Conservation (phyloP, 2,113 vertebrate species). For the Silurus glanis region DNA sequence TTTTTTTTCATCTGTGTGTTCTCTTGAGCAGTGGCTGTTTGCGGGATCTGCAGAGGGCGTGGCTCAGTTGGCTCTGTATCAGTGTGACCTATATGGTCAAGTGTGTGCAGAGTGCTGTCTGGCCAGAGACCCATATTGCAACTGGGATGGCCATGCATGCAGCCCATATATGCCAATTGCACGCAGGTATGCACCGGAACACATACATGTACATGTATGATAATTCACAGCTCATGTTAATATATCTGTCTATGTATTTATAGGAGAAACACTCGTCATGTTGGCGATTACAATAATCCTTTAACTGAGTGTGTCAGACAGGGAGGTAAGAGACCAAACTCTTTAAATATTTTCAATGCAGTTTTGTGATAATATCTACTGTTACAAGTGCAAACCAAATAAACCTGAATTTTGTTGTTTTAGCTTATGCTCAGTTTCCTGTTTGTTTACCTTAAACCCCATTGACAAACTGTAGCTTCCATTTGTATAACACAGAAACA, state of each 20-base stretch:
- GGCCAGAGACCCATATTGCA: conserved; percentile 79
- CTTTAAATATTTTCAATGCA: background rate
- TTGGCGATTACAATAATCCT: conserved; percentile 72
- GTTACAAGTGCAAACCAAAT: background rate
- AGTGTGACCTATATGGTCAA: conserved; percentile 80
- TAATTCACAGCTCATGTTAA: conserved; percentile 1
- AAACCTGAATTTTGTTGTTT: background rate
- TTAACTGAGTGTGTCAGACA: conserved; percentile 77
- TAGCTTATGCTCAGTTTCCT: background rate
- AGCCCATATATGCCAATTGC: conserved; percentile 75
- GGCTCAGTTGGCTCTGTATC: conserved; percentile 75
- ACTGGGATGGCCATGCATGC: conserved; percentile 80
- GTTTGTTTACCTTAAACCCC: background rate
- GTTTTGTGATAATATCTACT: background rate
- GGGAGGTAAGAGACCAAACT: conserved; percentile 70
- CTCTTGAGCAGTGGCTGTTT: conserved; percentile 74
- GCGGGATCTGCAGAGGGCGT: conserved; percentile 77
- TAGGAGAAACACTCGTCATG: conserved; percentile 77
- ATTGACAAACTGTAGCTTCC: background rate
- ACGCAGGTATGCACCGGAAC: conserved; percentile 64
- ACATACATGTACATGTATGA: background rate
- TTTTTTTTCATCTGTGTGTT: background rate
- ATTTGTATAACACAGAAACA: background rate
- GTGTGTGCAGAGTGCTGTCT: conserved; percentile 80
- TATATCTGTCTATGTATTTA: conserved; percentile 5